Conservation (phyloP, 53 echinoderm and acorn worm genomes). For the Zoroaster sp. region DNA sequence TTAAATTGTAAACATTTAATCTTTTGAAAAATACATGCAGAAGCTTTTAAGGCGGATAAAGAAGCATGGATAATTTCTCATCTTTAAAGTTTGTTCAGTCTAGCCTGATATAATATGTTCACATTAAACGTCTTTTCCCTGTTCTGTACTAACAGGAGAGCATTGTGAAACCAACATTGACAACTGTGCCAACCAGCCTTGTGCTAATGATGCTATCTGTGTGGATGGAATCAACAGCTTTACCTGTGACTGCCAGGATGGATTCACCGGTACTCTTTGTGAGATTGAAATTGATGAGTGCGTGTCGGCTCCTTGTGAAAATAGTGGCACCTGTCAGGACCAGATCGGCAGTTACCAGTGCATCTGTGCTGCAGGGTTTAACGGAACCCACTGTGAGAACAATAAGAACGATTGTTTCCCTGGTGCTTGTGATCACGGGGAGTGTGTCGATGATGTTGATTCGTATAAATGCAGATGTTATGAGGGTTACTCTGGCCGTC, state of each 20-base stretch:
- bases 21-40: not conserved
- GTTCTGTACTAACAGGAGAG: not conserved
- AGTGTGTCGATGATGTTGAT: slow-evolving; percentile 37
- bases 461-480: slow-evolving; percentile 35
- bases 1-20: not conserved
- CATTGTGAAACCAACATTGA: slow-evolving; percentile 42
- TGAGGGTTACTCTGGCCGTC: slow-evolving; percentile 33
- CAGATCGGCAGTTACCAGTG: slow-evolving; percentile 24
- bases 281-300: slow-evolving; percentile 35
- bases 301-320: slow-evolving; percentile 14
- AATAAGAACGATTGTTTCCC: slow-evolving; percentile 38
- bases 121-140: not conserved
- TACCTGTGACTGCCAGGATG: slow-evolving; percentile 24
- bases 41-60: not conserved
- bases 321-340: slow-evolving; percentile 44
- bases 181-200: slow-evolving; percentile 12
- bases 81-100: not conserved
- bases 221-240: slow-evolving; percentile 13
- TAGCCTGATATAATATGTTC: not conserved
- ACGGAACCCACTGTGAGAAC: slow-evolving; percentile 23
- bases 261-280: slow-evolving; percentile 33
- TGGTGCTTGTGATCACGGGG: not conserved
- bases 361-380: slow-evolving; percentile 35
- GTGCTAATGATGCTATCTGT: slow-evolving; percentile 30
- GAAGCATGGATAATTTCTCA: not conserved